Conservation (phyloP, 1,140 invertebrate genomes). For the Ceratina japonica region DNA sequence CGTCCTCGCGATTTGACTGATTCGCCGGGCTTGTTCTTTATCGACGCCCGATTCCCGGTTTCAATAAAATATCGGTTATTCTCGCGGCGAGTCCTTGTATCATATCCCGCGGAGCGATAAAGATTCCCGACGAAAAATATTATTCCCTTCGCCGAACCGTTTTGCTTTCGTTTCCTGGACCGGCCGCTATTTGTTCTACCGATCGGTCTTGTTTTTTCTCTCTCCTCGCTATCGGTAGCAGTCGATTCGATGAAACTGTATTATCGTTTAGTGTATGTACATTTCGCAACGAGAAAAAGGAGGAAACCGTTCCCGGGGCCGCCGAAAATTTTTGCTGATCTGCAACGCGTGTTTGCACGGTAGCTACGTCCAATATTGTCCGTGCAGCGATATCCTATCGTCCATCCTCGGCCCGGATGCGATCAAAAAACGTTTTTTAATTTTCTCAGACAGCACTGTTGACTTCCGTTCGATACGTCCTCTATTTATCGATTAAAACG, state of each 20-base stretch:
- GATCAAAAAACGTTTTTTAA: not conserved
- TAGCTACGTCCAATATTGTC: not conserved
- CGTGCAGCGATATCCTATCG: not conserved
- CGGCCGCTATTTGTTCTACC: not conserved
- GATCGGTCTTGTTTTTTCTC: not conserved
- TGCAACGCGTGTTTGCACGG: slow-evolving; percentile 8
- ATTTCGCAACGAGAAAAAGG: not conserved
- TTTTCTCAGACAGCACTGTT: no score
- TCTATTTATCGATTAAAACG: not conserved
- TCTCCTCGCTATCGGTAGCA: not conserved
- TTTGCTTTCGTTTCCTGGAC: slow-evolving; percentile 1
- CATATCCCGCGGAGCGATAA: not conserved
- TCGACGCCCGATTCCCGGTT: slow-evolving; percentile 15
- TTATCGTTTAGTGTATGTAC: slow-evolving; percentile 12
- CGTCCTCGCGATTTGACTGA: not conserved
- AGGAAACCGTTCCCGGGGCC: not conserved
- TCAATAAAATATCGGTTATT: slow-evolving; percentile 15
- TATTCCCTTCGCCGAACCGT: not conserved
- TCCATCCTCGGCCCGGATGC: not conserved
- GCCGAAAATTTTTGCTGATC: not conserved
- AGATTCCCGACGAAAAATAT: not conserved
- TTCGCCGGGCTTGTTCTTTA: not conserved
- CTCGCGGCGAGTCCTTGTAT: not conserved
- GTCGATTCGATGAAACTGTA: slow-evolving; percentile 22
- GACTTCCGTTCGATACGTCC: no score